Base-by-base conservation (phyloP, 1,140 invertebrate genomes). In the Sitodiplosis mosellana region DNA sequence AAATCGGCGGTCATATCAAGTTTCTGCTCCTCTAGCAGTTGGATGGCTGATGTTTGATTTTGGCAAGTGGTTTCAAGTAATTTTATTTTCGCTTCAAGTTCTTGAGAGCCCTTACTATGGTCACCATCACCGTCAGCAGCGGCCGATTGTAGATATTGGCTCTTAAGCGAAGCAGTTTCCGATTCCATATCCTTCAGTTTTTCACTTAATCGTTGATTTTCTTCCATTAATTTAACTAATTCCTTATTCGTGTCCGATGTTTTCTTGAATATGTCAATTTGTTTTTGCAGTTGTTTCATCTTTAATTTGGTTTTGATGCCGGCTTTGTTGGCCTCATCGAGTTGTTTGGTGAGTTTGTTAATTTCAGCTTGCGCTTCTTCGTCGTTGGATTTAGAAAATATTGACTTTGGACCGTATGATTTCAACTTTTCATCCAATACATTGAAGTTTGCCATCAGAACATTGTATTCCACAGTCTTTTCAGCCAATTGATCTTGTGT, bases 161-260 rank as follows among this genome's bases (percentile, higher is more conserved):
- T 69, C 65, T 87, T 82, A 57, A 87, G 74, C 65, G 85, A 88
- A 63, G 83, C 84, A 71, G 87, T 92, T 68, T 89, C 86, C 63
- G 90, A 86, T 68, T 91, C 87, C 45, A 91, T 67, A 60, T 87
- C 78, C 43, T 80, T 78, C 52, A 92, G 75, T 64, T 78, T 74
- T 54, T 88, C 82, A 53, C 80, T 76, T 53, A 90, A 67, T 54
- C 72, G 69, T 52, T 72, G 66, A 49, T 76, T 69, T 53, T 76
- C 73, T 48, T 69, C 65, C 54, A 67, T 65, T 7, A 80, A 58
- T 45, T 67, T 67, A 1, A 77, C 68, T 51, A 87, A 69, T 64
- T 84, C 75, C 41, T 74, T 73, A 61, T 80, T 77, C 20, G 70
- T 58, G 59, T 84, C 78, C 38, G 75, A 77, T 19, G 77, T 72